Conservation (phyloP, 2,888 invertebrate species). For the Tipula confusa region DNA sequence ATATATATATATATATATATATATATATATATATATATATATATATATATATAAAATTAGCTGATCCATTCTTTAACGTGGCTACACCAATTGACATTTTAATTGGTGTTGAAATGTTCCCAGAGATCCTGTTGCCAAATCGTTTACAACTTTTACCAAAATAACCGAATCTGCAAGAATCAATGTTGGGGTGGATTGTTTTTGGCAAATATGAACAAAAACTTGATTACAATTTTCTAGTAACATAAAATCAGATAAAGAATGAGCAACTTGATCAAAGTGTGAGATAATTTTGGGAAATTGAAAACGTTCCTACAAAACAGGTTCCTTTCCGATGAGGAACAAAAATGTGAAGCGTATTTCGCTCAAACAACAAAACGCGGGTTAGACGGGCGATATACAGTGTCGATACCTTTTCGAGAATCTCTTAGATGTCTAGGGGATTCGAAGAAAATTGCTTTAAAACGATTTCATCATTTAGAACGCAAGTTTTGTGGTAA, state of each 20-base stretch:
- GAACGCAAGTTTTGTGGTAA: neutral
- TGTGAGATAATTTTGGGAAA: no score
- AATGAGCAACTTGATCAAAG: no score
- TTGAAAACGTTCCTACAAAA: no score
- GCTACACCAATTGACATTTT: neutral
- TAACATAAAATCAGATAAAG: no score
- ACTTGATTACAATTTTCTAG: no score
- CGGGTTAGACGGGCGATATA: no score
- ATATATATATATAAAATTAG: neutral
- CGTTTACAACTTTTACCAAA: neutral
- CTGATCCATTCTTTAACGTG: neutral
- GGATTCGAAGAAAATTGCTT: neutral
- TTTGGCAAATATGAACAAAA: neutral
- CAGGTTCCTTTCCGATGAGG: no score
- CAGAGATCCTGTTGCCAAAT: neutral
- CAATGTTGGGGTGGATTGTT: neutral
- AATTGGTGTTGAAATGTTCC: neutral
- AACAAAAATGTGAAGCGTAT: no score
- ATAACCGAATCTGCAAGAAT: neutral
- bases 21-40: no score
- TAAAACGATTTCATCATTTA: neutral
- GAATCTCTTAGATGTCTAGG: no score
- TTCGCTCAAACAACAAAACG: neutral
- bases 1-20: no score
- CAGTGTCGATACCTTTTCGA: no score